Evolutionary conservation across 2,888 invertebrate species (phyloP).

Genomic region (Nomada fucata): DNA sequence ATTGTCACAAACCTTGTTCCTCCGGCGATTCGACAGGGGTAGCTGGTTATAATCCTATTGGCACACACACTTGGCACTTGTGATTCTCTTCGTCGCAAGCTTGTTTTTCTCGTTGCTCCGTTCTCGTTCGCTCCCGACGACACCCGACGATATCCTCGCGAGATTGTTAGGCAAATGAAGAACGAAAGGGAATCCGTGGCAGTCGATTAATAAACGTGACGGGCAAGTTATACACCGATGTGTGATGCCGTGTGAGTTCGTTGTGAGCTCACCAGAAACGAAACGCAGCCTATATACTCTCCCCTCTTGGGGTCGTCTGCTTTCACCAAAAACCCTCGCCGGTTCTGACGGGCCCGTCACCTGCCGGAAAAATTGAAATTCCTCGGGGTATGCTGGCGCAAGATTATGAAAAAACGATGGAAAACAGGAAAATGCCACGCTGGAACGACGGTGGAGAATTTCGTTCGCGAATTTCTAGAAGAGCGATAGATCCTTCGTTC

Average conservation of each 20-base stretch:
- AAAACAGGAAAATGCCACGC: not conserved
- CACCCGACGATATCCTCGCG: constrained; percentile 7
- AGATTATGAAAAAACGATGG: not conserved
- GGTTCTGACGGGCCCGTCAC: constrained; percentile 48
- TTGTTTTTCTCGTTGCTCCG: constrained; percentile 26
- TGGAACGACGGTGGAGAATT: not conserved
- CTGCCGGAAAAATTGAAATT: constrained; percentile 67
- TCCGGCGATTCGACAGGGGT: constrained; percentile 3
- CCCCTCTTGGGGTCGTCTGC: constrained; percentile 80
- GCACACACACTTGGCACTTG: constrained; percentile 82
- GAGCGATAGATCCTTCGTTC: not conserved
- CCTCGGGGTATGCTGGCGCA: not conserved
- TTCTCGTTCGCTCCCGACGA: constrained; percentile 1
- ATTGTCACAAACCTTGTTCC: constrained; percentile 72
- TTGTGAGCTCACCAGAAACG: constrained; percentile 81
- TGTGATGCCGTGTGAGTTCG: constrained; percentile 78
- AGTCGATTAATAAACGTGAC: constrained; percentile 51
- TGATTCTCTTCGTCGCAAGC: constrained; percentile 43
- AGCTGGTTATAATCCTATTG: constrained; percentile 76
- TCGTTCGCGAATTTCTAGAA: not conserved
- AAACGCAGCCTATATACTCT: constrained; percentile 83
- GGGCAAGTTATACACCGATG: constrained; percentile 69
- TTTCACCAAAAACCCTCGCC: constrained; percentile 81
- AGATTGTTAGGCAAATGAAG: not conserved
- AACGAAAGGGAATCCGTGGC: constrained; percentile 41